Base-by-base conservation (phyloP, 2,888 invertebrate genomes). In the Drosophila suboccidentalis region DNA sequence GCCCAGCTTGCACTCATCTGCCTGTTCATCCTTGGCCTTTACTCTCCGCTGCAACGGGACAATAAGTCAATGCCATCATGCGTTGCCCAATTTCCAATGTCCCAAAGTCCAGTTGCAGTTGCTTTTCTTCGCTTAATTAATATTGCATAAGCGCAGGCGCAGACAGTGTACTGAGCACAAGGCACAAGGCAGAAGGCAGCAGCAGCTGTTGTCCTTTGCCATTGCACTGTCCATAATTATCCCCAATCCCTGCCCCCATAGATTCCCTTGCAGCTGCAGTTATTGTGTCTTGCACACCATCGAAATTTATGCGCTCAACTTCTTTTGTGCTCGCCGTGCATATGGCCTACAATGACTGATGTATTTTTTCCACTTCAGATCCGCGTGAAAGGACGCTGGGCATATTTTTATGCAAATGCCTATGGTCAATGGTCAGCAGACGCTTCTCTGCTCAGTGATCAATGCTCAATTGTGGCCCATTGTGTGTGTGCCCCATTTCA, bases 111-210 rank as follows among this genome's bases (percentile, higher is more conserved):
- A 38, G 22, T 34, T 58, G 57, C 55, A 54, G 63, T 63, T 63
- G 63, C 47, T 47, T 49, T 62, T 57, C 59, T 66, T 72, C 71
- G 71, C 86, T 87, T 84, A 87, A 84, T 84, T 87, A 84, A 85
- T 84, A 85, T 85, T 85, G 83, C 78, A 78, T 78, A 71, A 80
- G 86, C 80, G 83, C 86, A 85, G 71, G 77, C 82, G 82, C 80
- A 65, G 54, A 47, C 38, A 3, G 26, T 10, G 13, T 32, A 17
- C 15, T 38, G 51, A 13, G 51, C 34, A 32, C 3, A 11, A 38
- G 17, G 51, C 34, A 32, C 3, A 11, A 29, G 17, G n/a, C 38
- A 19, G 11, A 29, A 38, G 63, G 60, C 58, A 38, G 47, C 71
- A 75, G 44, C 71, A 67, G 49, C 73, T 80, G 87, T 62, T 87